These are phyloP conservation scores for Bombus consobrinus DNA, from an alignment of 1,140 invertebrate genomes.

Conservation along the genomic window DNA sequence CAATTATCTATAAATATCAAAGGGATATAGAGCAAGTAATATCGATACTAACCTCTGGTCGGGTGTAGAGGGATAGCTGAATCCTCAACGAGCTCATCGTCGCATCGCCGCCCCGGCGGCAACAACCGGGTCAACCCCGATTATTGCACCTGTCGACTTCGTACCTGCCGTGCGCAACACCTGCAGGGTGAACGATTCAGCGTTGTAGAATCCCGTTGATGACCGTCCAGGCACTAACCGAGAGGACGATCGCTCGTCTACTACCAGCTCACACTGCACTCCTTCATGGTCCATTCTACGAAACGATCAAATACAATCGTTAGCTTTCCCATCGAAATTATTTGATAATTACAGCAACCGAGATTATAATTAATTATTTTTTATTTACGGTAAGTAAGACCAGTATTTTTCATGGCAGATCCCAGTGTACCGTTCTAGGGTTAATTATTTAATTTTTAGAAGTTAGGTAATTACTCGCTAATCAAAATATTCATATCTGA, in stretches of 20 bases:
- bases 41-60: slow-evolving; percentile 59
- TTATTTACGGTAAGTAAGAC: too few relatives aligned
- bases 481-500: too few relatives aligned
- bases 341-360: too few relatives aligned
- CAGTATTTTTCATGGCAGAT: too few relatives aligned
- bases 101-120: slow-evolving; percentile 78
- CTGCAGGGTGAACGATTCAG: slow-evolving; percentile 58
- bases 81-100: slow-evolving; percentile 80
- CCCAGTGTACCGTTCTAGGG: too few relatives aligned
- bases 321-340: not conserved
- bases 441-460: too few relatives aligned
- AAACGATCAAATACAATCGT: slow-evolving; percentile 35
- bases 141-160: slow-evolving; percentile 68
- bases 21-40: too few relatives aligned
- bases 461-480: too few relatives aligned
- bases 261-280: slow-evolving; percentile 60
- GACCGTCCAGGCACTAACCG: slow-evolving; percentile 45
- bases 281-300: slow-evolving; percentile 78
- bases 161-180: slow-evolving; percentile 60
- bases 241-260: slow-evolving; percentile 63
- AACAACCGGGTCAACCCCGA: slow-evolving; percentile 71
- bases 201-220: slow-evolving; percentile 60
- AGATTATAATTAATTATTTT: too few relatives aligned
- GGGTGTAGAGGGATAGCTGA: slow-evolving; percentile 73
- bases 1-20: too few relatives aligned